phyloP scores from a whole-genome alignment of 2,113 vertebrate genomes.

The Scopus umbretta region DNA sequence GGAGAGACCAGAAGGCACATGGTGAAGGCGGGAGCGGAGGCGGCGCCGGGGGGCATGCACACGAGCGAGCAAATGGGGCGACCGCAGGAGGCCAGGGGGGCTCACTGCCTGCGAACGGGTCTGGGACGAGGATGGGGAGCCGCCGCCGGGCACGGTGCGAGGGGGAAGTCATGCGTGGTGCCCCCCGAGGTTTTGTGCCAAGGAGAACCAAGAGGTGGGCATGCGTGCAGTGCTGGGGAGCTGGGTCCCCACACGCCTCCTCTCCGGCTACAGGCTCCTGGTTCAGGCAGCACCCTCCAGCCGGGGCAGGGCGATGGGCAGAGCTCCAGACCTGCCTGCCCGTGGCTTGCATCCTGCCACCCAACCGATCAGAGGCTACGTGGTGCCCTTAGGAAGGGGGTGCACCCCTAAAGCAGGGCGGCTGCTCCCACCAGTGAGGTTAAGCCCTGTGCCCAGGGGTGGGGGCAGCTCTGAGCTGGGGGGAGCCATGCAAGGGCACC shows the following conservation, averaged over 20 bases:
- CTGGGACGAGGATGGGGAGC: not conserved
- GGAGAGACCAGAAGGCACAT: conserved; percentile 81
- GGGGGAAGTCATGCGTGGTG: not conserved
- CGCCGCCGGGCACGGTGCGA: fast-evolving
- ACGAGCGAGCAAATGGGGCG: conserved; percentile 22
- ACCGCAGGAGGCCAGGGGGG: fast-evolving
- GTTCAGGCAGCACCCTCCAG: not conserved
- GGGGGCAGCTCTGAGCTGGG: not conserved
- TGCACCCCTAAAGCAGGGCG: not conserved
- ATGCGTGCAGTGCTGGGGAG: fast-evolving
- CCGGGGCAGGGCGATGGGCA: not conserved
- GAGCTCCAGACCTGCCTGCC: not conserved
- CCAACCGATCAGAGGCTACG: not conserved
- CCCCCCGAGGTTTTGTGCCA: not conserved
- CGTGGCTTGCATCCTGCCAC: not conserved
- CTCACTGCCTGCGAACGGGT: fast-evolving
- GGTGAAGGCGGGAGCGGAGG: conserved; percentile 54
- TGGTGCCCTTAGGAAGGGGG: not conserved
- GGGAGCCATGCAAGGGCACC: not conserved
- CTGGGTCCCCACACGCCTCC: not conserved
- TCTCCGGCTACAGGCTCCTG: not conserved
- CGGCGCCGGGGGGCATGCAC: not conserved
- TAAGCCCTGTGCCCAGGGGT: not conserved
- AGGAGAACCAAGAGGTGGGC: not conserved
- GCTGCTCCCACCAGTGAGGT: not conserved